Evolutionary conservation across 1,140 invertebrate species (phyloP).

Genomic region (Zophobas atratus): DNA sequence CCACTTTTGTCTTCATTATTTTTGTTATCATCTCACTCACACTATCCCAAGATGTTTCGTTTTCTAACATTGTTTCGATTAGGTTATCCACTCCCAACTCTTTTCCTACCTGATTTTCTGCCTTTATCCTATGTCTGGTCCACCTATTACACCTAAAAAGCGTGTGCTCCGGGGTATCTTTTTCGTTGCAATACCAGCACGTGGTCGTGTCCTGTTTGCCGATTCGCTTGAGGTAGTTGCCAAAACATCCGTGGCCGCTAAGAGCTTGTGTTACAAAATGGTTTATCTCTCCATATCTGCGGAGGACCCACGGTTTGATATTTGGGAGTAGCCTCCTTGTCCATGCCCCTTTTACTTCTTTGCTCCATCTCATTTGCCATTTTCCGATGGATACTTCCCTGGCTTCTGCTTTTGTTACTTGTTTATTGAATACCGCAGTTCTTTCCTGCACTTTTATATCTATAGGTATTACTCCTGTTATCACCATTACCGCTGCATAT

Average conservation of each 20-base stretch:
- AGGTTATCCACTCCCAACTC: neutral
- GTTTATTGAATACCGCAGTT: neutral
- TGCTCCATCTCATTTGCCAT: constrained; percentile 3
- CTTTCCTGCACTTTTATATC: neutral
- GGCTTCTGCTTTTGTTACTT: neutral
- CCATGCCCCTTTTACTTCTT: constrained; percentile 8
- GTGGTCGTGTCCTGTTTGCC: neutral
- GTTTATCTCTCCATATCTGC: constrained; percentile 50
- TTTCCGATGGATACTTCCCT: neutral
- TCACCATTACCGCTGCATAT: neutral
- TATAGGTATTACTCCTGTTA: neutral
- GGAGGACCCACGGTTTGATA: constrained; percentile 43
- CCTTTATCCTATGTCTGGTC: neutral
- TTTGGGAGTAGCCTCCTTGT: constrained; percentile 44
- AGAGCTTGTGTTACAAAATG: constrained; percentile 59
- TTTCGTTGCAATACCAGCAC: constrained; percentile 22
- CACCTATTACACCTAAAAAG: constrained; percentile 20
- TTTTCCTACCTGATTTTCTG: neutral
- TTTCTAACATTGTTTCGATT: neutral
- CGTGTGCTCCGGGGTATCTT: constrained; percentile 39
- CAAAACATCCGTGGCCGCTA: constrained; percentile 60
- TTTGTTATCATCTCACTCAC: too few species aligned
- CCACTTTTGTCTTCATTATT: too few species aligned
- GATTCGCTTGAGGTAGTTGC: constrained; percentile 41
- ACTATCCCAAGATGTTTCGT: neutral